phyloP scores from a whole-genome alignment of 2,888 invertebrate species.

The Eucriotettix oculatus region DNA sequence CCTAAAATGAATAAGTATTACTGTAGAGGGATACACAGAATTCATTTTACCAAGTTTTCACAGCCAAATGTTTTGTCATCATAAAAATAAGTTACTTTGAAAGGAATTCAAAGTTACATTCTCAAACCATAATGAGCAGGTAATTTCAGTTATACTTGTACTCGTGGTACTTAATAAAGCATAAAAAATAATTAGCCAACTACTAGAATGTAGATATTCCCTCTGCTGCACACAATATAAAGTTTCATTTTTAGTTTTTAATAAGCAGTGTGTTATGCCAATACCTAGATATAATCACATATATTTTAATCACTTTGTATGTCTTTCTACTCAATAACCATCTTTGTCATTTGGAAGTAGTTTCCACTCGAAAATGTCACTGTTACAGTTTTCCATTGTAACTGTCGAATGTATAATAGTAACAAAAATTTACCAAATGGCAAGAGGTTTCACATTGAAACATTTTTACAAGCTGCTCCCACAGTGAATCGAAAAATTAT shows the following conservation, averaged over 20 bases:
- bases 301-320: background rate
- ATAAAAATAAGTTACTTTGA: background rate
- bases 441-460: constrained; percentile 1
- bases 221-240: no score
- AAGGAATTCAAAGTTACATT: background rate
- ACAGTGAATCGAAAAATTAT: no score
- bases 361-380: background rate
- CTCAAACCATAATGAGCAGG: no score
- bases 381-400: background rate
- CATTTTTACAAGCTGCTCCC: background rate
- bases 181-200: no score
- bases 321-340: background rate
- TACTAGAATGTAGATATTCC: no score
- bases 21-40: background rate
- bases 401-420: background rate
- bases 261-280: background rate
- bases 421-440: constrained; percentile 1
- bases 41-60: background rate
- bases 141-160: no score
- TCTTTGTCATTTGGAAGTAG: constrained; percentile 5
- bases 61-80: background rate
- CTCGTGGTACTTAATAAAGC: no score
- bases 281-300: background rate
- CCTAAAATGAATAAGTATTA: background rate
- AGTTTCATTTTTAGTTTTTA: background rate